A percentile compares a stretch with the other conserved stretches of the same genome.
phyloP scores from a whole-genome alignment of 2,888 invertebrate genomes.

The Anticlea derivata region DNA sequence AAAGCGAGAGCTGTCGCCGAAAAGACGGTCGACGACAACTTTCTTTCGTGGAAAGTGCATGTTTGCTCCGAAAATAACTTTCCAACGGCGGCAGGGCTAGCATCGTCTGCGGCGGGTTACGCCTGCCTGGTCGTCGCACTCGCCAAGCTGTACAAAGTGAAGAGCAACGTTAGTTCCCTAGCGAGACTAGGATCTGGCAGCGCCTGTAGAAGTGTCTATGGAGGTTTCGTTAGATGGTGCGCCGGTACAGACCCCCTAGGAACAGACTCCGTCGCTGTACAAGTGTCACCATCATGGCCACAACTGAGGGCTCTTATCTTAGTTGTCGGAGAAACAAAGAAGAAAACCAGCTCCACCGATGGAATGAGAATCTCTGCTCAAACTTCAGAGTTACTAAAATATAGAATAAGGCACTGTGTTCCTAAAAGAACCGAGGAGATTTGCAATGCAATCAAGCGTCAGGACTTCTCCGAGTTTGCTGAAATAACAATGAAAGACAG shows the following conservation, averaged over 20 bases:
- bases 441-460: slow-evolving; percentile 83
- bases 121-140: slow-evolving; percentile 95
- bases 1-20: slow-evolving; percentile 66
- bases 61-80: slow-evolving; percentile 98
- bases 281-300: slow-evolving; percentile 93
- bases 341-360: slow-evolving; percentile 92
- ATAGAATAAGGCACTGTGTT: slow-evolving; percentile 89
- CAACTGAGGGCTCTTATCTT: slow-evolving; percentile 94
- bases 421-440: slow-evolving; percentile 86
- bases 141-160: slow-evolving; percentile 88
- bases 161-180: slow-evolving; percentile 89
- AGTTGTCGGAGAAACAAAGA: slow-evolving; percentile 92
- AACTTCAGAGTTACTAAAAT: slow-evolving; percentile 92
- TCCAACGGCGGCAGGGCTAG: slow-evolving; percentile 98
- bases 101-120: slow-evolving; percentile 99
- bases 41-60: slow-evolving; percentile 88
- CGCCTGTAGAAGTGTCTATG: slow-evolving; percentile 96
- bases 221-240: slow-evolving; percentile 98
- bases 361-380: slow-evolving; percentile 93
- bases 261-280: slow-evolving; percentile 89
- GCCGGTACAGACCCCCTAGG: slow-evolving; percentile 87
- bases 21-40: slow-evolving; percentile 63
- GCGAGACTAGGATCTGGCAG: slow-evolving; percentile 97
- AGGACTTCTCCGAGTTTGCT: slow-evolving; percentile 93
- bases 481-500: slow-evolving; percentile 98